phyloP scores from a whole-genome alignment of 2,113 vertebrate genomes.

The Eonycteris spelaea region DNA sequence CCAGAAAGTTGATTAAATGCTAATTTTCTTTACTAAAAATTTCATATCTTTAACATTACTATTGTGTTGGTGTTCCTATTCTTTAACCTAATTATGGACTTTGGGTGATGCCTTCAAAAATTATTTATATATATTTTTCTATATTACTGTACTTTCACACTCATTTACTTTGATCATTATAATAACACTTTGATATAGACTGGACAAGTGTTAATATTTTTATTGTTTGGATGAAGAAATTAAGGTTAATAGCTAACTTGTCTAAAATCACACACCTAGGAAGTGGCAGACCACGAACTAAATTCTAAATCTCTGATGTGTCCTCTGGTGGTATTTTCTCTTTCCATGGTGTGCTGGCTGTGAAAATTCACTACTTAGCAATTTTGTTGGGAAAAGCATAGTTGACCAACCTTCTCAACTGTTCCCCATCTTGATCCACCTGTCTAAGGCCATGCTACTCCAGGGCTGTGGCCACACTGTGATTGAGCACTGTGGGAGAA shows the following conservation, averaged over 20 bases:
- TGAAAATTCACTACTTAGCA: neutral
- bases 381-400: neutral
- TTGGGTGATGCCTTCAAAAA: neutral
- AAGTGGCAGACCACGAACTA: neutral
- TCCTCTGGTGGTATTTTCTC: neutral
- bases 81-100: neutral
- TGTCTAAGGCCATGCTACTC: neutral
- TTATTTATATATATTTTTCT: neutral
- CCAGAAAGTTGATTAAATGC: neutral
- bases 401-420: neutral
- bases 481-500: accelerated
- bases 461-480: neutral
- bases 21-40: slow-evolving; percentile 20
- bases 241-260: neutral
- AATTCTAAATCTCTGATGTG: neutral
- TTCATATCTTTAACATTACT: neutral
- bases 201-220: neutral
- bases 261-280: neutral
- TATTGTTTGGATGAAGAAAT: neutral
- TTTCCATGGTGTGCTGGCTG: neutral
- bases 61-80: neutral
- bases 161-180: neutral
- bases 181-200: neutral
- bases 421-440: neutral
- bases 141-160: neutral